Base-by-base conservation (phyloP, 1,140 invertebrate species). In the Centruroides sculpturatus region DNA sequence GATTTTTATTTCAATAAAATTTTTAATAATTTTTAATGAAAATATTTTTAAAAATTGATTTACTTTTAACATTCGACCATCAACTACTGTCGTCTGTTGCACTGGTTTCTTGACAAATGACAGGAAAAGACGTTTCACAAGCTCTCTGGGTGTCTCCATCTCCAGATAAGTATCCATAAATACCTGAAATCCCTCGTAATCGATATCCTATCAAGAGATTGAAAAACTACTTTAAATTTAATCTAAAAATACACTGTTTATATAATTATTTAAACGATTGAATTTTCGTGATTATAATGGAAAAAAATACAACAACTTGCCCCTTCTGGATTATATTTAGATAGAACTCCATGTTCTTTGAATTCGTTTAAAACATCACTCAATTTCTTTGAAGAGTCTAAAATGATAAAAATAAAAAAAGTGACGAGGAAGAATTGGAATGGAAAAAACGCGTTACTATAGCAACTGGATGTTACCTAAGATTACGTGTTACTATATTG, bases 131-230 rank as follows among this genome's bases (percentile, higher is more conserved):
- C 92, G 87, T 63, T 86, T 83, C 64, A 84, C 86, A 51, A 94
- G 75, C 59, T 95, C 89, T 69, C 89, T 85, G 4, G 89, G 87
- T 0, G 89, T 85, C 36, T 83, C 80, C 48, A 89, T 85, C 70
- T 94, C 91, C 69, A 94, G 79, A 71, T 91, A 94, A 4, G 85
- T 87, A 71, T 93, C 87, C 76, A 95, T 78, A 70, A 95, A 93
- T 71, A 83, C 81, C 34, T 83, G 81, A 76, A 94, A 94, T 41
- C 87, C 87, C 66, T 92, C 87, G 74, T 86, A 93, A 75, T 93
- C 89, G 41, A 41, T 41, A 41, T 41, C 41, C 41, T 41, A 41
- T 41, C 41, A 41, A 12, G 41, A 55, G 7, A 36, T 11, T 56
- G 55, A 62, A 47, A 36, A 56, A 49, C 47, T 55, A 56, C 11